Evolutionary conservation across 2,888 invertebrate genomes (phyloP).

Genomic region (Leucoptera coffeella): DNA sequence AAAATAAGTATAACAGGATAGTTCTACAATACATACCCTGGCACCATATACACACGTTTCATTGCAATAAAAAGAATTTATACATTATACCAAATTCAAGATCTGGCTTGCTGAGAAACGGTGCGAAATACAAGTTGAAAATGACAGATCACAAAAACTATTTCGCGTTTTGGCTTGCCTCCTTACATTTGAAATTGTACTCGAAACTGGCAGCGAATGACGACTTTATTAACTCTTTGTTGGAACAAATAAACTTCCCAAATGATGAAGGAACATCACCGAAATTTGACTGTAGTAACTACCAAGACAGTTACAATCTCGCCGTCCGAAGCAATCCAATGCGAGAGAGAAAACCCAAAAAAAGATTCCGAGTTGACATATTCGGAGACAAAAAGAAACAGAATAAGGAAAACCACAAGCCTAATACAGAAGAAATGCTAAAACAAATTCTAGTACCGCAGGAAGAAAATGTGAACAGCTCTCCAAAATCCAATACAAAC

Average conservation of each 20-base stretch:
- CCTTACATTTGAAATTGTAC: conserved; percentile 73
- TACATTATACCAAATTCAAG: conserved; percentile 54
- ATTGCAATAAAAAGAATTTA: conserved; percentile 67
- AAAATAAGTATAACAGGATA: conserved; percentile 27
- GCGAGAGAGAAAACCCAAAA: conserved; percentile 31
- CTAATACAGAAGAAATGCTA: conserved; percentile 37
- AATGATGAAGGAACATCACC: conserved; percentile 18
- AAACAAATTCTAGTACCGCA: conserved; percentile 30
- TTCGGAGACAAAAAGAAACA: conserved; percentile 48
- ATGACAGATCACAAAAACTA: conserved; percentile 72
- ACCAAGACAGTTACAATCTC: conserved; percentile 44
- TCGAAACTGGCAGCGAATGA: conserved; percentile 66
- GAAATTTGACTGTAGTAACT: conserved; percentile 34
- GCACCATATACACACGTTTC: conserved; percentile 70
- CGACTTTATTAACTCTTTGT: conserved; percentile 59
- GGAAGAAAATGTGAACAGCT: conserved; percentile 17
- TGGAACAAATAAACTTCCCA: conserved; percentile 54
- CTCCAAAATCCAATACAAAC: conserved; percentile 12
- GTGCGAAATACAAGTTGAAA: conserved; percentile 65
- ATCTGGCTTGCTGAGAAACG: conserved; percentile 50
- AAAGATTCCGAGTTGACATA: conserved; percentile 44
- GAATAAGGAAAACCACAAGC: conserved; percentile 67
- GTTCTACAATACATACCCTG: conserved; percentile 51
- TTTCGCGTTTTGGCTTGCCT: conserved; percentile 70
- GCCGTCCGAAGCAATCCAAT: conserved; percentile 41